Percentiles rank a stretch among this genome's conserved stretches.
These are phyloP conservation scores for Ptilonorhynchus violaceus DNA, from an alignment of 2,113 vertebrate genomes.

Conservation along the genomic window DNA sequence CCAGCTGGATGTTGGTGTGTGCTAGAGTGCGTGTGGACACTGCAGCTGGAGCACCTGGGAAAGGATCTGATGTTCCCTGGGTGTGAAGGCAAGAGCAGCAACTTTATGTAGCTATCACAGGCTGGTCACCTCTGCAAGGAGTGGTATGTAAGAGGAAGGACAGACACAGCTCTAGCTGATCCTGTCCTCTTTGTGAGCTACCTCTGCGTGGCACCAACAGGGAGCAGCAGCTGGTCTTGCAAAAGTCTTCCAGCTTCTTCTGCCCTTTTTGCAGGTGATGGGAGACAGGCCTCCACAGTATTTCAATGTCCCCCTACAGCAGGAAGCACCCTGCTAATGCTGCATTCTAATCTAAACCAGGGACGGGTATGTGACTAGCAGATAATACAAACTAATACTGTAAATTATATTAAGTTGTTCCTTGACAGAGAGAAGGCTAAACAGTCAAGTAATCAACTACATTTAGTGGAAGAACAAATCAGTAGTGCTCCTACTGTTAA, in stretches of 20 bases:
- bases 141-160: not conserved
- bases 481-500: not conserved
- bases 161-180: not conserved
- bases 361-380: not conserved
- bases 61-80: not conserved
- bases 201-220: not conserved
- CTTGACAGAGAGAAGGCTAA: not conserved
- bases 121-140: not conserved
- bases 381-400: not conserved
- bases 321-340: not conserved
- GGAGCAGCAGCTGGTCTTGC: not conserved
- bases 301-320: not conserved
- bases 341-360: not conserved
- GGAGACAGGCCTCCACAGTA: not conserved
- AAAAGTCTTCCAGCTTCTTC: not conserved
- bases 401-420: not conserved
- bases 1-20: rapidly evolving
- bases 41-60: not conserved
- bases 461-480: not conserved
- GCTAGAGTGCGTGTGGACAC: not conserved
- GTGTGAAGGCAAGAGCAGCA: not conserved
- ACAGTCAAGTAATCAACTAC: not conserved
- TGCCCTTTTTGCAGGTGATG: not conserved
- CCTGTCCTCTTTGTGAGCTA: not conserved
- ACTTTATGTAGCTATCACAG: not conserved